Percentiles rank a stretch among this genome's conserved stretches.
phyloP scores from a whole-genome alignment of 2,888 invertebrate genomes.

The Tenthredo notha region DNA sequence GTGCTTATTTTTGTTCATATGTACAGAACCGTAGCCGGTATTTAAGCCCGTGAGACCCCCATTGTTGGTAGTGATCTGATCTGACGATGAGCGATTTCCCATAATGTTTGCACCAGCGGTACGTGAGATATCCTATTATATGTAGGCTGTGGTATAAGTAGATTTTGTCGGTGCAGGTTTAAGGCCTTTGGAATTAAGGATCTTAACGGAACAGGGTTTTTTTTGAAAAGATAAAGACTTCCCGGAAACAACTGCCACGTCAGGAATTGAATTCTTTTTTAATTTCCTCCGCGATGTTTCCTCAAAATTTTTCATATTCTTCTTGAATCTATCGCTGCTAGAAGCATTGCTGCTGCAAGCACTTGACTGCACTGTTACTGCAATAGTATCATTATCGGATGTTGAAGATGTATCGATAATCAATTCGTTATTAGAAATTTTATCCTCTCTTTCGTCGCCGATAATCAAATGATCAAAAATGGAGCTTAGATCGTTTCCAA shows the following conservation, averaged over 20 bases:
- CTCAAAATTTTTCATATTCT: conserved; percentile 43
- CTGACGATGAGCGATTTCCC: conserved; percentile 43
- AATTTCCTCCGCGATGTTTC: conserved; percentile 4
- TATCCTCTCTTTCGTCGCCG: neutral
- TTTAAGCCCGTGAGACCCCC: conserved; percentile 68
- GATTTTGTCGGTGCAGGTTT: conserved; percentile 73
- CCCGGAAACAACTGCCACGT: conserved; percentile 69
- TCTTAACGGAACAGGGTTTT: conserved; percentile 72
- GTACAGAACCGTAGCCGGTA: conserved; percentile 35
- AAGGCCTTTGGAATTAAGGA: conserved; percentile 74
- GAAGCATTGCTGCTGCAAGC: neutral
- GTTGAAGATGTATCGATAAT: neutral
- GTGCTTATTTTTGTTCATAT: conserved; percentile 63
- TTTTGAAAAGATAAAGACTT: conserved; percentile 65
- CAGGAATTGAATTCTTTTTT: conserved; percentile 62
- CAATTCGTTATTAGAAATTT: neutral
- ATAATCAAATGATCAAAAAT: neutral
- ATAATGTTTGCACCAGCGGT: conserved; percentile 38
- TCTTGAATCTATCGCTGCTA: conserved; percentile 13
- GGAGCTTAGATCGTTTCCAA: neutral
- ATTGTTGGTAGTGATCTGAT: conserved; percentile 39
- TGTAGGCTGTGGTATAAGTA: conserved; percentile 77
- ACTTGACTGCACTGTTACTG: neutral
- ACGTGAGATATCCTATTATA: conserved; percentile 64
- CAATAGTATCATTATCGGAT: neutral